Percentiles rank a stretch among this genome's conserved stretches.
Conservation (phyloP, 2,888 invertebrate genomes). For the Leptopterna dolabrata region DNA sequence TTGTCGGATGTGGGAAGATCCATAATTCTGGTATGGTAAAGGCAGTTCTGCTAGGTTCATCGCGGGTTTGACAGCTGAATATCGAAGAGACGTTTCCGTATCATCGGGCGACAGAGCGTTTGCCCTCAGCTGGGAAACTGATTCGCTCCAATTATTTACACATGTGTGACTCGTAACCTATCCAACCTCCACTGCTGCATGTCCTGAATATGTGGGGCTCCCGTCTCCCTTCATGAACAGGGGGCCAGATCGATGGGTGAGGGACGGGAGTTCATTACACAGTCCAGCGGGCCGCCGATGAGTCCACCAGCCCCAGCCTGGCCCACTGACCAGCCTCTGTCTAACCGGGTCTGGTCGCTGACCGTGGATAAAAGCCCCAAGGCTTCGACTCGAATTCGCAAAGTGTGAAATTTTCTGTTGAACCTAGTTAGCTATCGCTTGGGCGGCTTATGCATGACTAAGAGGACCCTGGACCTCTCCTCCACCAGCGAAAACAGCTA, state of each 20-base stretch:
- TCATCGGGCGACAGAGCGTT: not conserved
- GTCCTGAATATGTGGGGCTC: not conserved
- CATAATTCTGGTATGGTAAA: too few relatives aligned
- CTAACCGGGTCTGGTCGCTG: not conserved
- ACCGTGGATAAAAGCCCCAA: not conserved
- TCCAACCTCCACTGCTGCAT: not conserved
- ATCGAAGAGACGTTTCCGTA: not conserved
- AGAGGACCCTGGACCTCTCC: not conserved
- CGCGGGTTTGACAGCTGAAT: not conserved
- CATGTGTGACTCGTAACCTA: not conserved
- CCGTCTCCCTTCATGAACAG: not conserved
- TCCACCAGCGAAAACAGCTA: not conserved
- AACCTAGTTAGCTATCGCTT: not conserved
- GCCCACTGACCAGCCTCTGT: not conserved
- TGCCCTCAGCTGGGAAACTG: not conserved
- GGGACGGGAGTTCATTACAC: not conserved
- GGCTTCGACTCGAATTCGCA: not conserved
- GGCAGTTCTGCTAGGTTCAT: too few relatives aligned
- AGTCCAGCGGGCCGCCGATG: not conserved
- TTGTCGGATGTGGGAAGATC: too few relatives aligned
- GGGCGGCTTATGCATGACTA: not conserved
- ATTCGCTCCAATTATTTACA: not conserved
- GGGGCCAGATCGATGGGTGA: not conserved
- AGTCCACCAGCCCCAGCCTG: too few relatives aligned
- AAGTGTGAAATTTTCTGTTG: conserved; percentile 7